Evolutionary conservation across 2,797 vertebrate species (phyloP).

Genomic region (Sparidentex hasta): DNA sequence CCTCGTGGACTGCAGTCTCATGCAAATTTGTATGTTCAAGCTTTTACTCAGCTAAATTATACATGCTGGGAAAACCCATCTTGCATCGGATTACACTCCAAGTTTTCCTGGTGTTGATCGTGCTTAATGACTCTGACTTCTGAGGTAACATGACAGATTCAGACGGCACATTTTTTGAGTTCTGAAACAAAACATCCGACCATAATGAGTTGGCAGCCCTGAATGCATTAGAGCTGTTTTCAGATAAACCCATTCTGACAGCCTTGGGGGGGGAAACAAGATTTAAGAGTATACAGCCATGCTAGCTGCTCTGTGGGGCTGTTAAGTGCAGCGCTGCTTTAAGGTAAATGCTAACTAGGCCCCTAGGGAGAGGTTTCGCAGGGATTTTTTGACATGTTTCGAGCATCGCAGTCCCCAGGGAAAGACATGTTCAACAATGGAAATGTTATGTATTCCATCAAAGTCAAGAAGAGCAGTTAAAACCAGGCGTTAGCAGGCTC

Average conservation of each 20-base stretch:
- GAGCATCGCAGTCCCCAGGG: too few species aligned
- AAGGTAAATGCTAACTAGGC: not conserved
- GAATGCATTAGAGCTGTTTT: not conserved
- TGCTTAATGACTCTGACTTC: not conserved
- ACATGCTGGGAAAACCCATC: slow-evolving; percentile 23
- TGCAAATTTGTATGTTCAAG: slow-evolving; percentile 37
- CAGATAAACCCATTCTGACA: not conserved
- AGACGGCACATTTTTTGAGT: not conserved
- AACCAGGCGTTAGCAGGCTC: too few species aligned
- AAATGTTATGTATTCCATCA: too few species aligned
- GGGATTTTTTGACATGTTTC: too few species aligned
- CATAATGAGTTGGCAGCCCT: not conserved
- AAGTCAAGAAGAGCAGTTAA: too few species aligned
- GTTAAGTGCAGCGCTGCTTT: too few species aligned
- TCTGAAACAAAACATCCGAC: slow-evolving; percentile 8
- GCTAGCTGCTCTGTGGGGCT: too few species aligned
- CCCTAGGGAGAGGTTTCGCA: too few species aligned
- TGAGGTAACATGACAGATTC: not conserved
- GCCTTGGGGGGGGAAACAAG: not conserved
- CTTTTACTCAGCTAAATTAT: slow-evolving; percentile 46
- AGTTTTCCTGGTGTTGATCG: not conserved
- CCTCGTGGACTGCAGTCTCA: slow-evolving; percentile 46
- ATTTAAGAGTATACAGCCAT: too few species aligned
- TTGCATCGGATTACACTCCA: slow-evolving; percentile 15
- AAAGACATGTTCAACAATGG: too few species aligned